phyloP scores from a whole-genome alignment of 2,797 vertebrate species.

The Perdix hodgsoniae region DNA sequence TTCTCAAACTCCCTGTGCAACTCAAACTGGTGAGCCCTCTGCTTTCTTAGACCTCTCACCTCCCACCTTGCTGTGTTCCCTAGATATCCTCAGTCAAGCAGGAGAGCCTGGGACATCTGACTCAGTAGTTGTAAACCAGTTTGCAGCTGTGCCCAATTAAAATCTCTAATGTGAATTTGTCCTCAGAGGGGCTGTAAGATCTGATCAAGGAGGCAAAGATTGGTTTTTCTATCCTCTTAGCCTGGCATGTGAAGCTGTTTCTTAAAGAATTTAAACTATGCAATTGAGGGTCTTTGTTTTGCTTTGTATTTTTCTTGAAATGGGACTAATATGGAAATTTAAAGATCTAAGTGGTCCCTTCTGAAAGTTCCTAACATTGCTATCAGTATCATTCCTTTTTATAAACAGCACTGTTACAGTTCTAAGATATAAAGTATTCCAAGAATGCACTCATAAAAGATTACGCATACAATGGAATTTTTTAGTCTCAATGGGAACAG shows the following conservation, averaged over 20 bases:
- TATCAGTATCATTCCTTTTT: conserved; percentile 81
- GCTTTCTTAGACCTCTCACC: background rate
- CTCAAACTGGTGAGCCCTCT: background rate
- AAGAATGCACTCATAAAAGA: conserved; percentile 83
- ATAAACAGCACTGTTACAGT: conserved; percentile 81
- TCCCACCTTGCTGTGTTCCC: background rate
- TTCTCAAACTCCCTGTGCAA: background rate
- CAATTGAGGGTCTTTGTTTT: conserved; percentile 74
- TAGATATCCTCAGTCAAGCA: background rate
- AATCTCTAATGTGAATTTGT: conserved; percentile 26
- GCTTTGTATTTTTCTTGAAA: conserved; percentile 76
- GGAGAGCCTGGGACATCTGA: background rate
- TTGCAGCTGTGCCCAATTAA: background rate
- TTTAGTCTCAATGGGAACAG: conserved; percentile 77
- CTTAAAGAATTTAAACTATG: conserved; percentile 84
- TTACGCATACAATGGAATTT: conserved; percentile 79
- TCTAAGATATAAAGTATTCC: conserved; percentile 82
- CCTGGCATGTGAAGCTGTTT: conserved; percentile 80
- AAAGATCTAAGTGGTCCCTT: conserved; percentile 78
- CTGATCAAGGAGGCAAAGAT: conserved; percentile 73
- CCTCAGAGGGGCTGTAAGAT: conserved; percentile 70
- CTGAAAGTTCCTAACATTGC: conserved; percentile 85
- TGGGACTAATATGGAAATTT: conserved; percentile 86
- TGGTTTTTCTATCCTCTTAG: conserved; percentile 78
- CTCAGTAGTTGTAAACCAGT: background rate